Evolutionary conservation across 1,140 invertebrate species (phyloP), one percentile per base, ranked within the genome.

Genomic region (Tetramorium simillimum): DNA sequence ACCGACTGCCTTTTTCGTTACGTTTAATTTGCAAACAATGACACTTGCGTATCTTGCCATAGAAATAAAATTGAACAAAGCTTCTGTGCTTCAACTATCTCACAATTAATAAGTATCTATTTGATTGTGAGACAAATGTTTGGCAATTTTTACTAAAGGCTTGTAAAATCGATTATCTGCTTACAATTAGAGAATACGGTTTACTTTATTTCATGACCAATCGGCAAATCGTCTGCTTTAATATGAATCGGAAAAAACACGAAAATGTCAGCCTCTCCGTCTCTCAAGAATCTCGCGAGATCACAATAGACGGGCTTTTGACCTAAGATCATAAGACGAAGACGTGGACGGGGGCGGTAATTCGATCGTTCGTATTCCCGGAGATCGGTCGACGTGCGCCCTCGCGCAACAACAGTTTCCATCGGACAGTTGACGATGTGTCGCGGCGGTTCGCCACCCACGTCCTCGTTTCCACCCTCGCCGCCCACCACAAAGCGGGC

Each of bases 341-440:
- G 62, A 65, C 60, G 62, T 53, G 58, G 6, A 62, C 72, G 43
- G 21, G 65, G 16, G 58, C 51, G 86, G 37, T 88, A 88, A 88
- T 88, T 86, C 72, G 86, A 88, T 88, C 86, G 86, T 88, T 88
- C 87, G 87, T 88, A 88, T 86, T 86, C 85, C 51, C 49, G 49
- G 46, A 78, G 73, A 65, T 49, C 75, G 82, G 86, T 75, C 37
- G 37, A 62, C 73, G 70, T 58, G 49, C 85, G 72, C 75, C 37
- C 85, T 63, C 76, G 46, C 40, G 85, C 87, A 67, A 86, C 86
- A 86, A 78, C 86, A 78, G 73, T 85, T 75, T 88, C 70, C 28
- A 87, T 70, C 86, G 85, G 86, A 91, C 92, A 91, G 93, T 94
- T 94, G 92, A 93, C 90, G 90, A 92, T 90, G 89, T 92, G 93